Base-by-base conservation (phyloP, 2,797 vertebrate species). In the Tangara arthus region DNA sequence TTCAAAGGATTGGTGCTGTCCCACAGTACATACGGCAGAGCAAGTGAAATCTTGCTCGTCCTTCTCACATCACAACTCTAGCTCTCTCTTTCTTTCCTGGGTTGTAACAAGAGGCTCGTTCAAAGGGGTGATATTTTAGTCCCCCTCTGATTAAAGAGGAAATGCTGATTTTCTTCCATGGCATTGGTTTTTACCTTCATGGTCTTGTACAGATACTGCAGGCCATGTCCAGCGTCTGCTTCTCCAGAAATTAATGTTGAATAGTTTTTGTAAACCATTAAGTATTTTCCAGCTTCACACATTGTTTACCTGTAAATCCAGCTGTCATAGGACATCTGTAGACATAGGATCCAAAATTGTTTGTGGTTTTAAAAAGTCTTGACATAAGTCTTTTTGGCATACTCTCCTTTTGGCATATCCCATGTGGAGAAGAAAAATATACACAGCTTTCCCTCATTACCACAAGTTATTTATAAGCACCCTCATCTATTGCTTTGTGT, bases 291-390 rank as follows among this genome's bases (percentile, higher is more conserved):
- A 76, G 56, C 52, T 69, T 79, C 32, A 73, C 7, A 56, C 4
- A 17, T 24, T 19, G 3, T 64, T 86, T 81, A 61, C 26, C 49
- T 69, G 17, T 10, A 90, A 91, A 78, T 75, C 35, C 35, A 71
- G 8, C 35, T 85, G 15, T 50, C 35, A 55, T 4, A 52, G 4
- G 15, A 32, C 15, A 57, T 57, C 26, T 86, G 53, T 88, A 92
- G 82, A 55, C 14, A 81, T 0, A 52, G 14, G 14, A 75, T 15
- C 2, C 22, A 83, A 86, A 85, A 50, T 75, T 37, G 9, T 83
- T 55, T 28, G 32, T 81, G 47, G n/a, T 70, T 91, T 94, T 49
- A 60, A 79, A 89, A 91, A 76, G 68, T 37, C 15, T 42, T 76
- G 35, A 26, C 17, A 15, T 57, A 50, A 69, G 56, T 64, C 8